Percentiles rank a stretch among this genome's conserved stretches.
Evolutionary conservation across 2,888 invertebrate species (phyloP).

Genomic region (Mechanitis messenoides): DNA sequence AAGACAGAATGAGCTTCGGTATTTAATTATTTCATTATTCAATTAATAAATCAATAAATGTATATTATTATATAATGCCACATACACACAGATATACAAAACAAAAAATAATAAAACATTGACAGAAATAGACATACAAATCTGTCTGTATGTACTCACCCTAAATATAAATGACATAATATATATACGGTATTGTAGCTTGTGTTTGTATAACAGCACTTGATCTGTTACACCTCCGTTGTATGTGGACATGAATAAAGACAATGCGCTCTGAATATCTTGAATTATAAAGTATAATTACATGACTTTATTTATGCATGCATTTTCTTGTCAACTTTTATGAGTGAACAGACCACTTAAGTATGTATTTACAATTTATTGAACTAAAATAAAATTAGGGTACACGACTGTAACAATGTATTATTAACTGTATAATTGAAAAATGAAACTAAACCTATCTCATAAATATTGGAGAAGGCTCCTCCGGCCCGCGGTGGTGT

Average conservation of each 20-base stretch:
- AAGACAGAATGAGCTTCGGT: background rate
- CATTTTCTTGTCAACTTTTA: conserved; percentile 25
- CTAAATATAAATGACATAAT: conserved; percentile 22
- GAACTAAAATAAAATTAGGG: background rate
- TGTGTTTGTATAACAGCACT: conserved; percentile 31
- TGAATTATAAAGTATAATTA: conserved; percentile 51
- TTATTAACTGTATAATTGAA: no score
- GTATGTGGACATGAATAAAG: conserved; percentile 46
- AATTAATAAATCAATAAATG: no score
- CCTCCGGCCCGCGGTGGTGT: conserved; percentile 16
- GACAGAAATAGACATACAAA: background rate
- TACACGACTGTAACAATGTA: background rate
- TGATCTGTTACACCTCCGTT: conserved; percentile 37
- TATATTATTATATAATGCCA: no score
- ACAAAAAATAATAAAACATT: background rate
- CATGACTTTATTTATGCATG: conserved; percentile 30
- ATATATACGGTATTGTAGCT: conserved; percentile 11
- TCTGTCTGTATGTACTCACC: background rate
- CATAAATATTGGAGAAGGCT: conserved; percentile 4
- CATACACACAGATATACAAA: no score
- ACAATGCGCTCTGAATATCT: conserved; percentile 42
- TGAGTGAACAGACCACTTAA: conserved; percentile 9
- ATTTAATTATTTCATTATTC: no score
- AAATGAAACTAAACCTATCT: no score
- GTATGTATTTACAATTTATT: background rate